A percentile compares a stretch with the other conserved stretches of the same genome.
Conservation (phyloP, 2,888 invertebrate genomes). For the Abrostola triplasia region DNA sequence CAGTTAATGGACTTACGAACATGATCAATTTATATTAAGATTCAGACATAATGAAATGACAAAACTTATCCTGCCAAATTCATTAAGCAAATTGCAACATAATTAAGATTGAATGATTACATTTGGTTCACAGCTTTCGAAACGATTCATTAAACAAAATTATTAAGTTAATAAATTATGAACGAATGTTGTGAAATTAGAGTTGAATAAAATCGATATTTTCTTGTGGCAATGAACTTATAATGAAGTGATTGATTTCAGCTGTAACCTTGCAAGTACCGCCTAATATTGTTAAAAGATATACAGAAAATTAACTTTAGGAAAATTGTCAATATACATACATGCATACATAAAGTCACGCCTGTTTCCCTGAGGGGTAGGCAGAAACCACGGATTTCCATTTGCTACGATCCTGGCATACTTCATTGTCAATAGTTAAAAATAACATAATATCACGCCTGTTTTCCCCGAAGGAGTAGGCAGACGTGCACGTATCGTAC, state of each 20-base stretch:
- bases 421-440: too few species aligned
- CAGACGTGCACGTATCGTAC: too few species aligned
- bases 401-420: too few species aligned
- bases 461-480: too few species aligned
- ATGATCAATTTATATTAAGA: slow-evolving; percentile 6
- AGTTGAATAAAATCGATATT: slow-evolving; percentile 8
- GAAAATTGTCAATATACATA: too few species aligned
- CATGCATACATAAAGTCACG: too few species aligned
- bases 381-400: too few species aligned
- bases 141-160: slow-evolving; percentile 18
- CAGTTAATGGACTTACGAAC: not conserved
- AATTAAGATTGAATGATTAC: slow-evolving; percentile 19
- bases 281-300: not conserved
- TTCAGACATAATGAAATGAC: slow-evolving; percentile 21
- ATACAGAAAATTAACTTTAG: too few species aligned
- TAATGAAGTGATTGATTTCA: not conserved
- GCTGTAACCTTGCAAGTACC: not conserved
- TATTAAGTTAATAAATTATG: slow-evolving; percentile 27
- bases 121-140: slow-evolving; percentile 11
- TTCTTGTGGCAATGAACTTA: slow-evolving; percentile 10
- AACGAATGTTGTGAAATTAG: slow-evolving; percentile 14
- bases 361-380: too few species aligned
- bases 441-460: too few species aligned
- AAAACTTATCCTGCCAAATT: slow-evolving; percentile 21
- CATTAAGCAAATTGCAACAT: slow-evolving; percentile 13